These are phyloP conservation scores for Tipula vernalis DNA, from an alignment of 2,888 invertebrate genomes.

Conservation along the genomic window DNA sequence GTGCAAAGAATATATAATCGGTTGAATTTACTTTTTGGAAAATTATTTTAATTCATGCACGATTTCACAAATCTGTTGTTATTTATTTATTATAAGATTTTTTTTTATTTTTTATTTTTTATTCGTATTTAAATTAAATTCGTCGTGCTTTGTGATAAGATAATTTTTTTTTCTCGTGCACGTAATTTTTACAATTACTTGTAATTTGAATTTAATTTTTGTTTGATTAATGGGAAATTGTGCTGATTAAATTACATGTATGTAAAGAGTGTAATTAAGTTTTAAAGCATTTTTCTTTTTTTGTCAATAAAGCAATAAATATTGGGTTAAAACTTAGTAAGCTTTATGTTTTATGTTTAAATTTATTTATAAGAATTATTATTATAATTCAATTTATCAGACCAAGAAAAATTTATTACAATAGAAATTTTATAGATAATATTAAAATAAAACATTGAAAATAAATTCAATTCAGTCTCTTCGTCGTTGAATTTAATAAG, in stretches of 20 bases:
- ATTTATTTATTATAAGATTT: neutral
- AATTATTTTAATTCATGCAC: slow-evolving; percentile 4
- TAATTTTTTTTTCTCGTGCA: neutral
- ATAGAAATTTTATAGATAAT: too few species aligned
- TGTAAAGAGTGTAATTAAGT: neutral
- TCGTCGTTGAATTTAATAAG: neutral
- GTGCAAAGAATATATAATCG: neutral
- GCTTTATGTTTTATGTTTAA: too few species aligned
- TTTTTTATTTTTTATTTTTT: neutral
- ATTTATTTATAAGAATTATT: neutral
- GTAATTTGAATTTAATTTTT: neutral
- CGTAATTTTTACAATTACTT: neutral
- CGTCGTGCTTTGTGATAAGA: neutral
- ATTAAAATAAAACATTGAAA: neutral
- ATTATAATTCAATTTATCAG: neutral
- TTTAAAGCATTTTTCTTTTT: neutral
- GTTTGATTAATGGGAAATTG: neutral
- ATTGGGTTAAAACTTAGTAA: neutral
- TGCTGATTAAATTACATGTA: neutral
- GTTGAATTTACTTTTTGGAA: neutral
- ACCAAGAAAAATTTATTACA: neutral
- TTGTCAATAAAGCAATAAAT: neutral
- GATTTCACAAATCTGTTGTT: neutral
- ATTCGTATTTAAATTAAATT: neutral
- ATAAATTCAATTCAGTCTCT: neutral